These are phyloP conservation scores for Nibea coibor DNA, from an alignment of 2,113 vertebrate genomes.

Conservation along the genomic window DNA sequence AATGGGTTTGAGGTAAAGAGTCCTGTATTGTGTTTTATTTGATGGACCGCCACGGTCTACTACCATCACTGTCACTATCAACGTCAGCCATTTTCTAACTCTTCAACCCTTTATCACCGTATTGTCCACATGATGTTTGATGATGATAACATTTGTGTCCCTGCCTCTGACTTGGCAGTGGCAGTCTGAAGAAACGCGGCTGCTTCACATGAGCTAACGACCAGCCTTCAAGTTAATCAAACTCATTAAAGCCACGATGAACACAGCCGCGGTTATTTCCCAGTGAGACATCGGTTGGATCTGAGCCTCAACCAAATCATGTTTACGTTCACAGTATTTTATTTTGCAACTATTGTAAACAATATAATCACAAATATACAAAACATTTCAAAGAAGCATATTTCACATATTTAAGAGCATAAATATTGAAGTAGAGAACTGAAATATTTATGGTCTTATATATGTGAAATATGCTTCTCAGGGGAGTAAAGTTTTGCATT, in stretches of 20 bases:
- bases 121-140: neutral
- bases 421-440: conserved; percentile 7
- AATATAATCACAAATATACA: conserved; percentile 51
- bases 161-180: neutral
- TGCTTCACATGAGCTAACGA: no score
- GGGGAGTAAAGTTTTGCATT: no score
- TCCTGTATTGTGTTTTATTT: neutral
- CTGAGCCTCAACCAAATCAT: neutral
- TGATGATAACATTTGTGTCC: neutral
- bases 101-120: neutral
- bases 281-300: neutral
- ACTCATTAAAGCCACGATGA: neutral
- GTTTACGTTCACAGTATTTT: conserved; percentile 58
- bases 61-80: neutral
- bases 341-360: conserved; percentile 58
- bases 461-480: neutral
- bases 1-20: neutral
- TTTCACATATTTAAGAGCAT: conserved; percentile 14
- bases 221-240: neutral
- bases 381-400: neutral
- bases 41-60: no score
- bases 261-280: neutral
- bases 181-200: neutral
- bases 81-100: neutral
- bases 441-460: conserved; percentile 38